Evolutionary conservation across 2,113 vertebrate species (phyloP), one percentile per base, ranked within the genome.

Genomic region (Myotis brandtii): DNA sequence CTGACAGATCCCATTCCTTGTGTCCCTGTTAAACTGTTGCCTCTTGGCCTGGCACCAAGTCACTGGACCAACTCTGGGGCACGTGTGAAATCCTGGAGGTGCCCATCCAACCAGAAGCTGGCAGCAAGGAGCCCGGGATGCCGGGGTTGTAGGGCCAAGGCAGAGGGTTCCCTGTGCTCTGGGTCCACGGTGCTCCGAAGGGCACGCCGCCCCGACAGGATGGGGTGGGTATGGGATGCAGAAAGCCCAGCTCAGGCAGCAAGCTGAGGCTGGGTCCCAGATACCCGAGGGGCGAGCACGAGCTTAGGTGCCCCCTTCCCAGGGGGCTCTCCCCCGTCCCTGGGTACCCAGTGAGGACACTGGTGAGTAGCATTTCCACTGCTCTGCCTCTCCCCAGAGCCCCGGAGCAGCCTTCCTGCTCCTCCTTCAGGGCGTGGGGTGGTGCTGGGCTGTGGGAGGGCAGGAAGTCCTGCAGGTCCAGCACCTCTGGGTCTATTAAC

Each of bases 31-130:
- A 40, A 70, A 20, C 43, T 56, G 21, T 9, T 2, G 23, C 6
- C 76, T 34, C 17, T 62, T 8, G 11, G n/a, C 52, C 62, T 0
- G 8, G 48, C 27, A 70, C 37, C 25, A 30, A 46, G 8, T 50
- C 20, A 9, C 25, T 52, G 84, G 84, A 62, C 40, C 34, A 43
- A 12, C 46, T 69, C 43, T 43, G 40, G 11, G n/a, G 2, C 37
- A 66, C 11, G 2, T 0, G 9, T 37, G 50, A 52, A 67, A 37
- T 37, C 67, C 67, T 20, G 54, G 34, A 54, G 66, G n/a, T 5
- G 21, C 2, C 21, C 5, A 6, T 3, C 4, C 40, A 21, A 6
- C 20, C 13, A 0, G 20, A 40, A 13, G 9, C 62, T 6, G 23
- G n/a, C n/a, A 30, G 34, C 43, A 25, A 73, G 34, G 52, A 86